Evolutionary conservation across 2,113 vertebrate species (phyloP), one percentile per base, ranked within the genome.

Genomic region (Poecile atricapillus): DNA sequence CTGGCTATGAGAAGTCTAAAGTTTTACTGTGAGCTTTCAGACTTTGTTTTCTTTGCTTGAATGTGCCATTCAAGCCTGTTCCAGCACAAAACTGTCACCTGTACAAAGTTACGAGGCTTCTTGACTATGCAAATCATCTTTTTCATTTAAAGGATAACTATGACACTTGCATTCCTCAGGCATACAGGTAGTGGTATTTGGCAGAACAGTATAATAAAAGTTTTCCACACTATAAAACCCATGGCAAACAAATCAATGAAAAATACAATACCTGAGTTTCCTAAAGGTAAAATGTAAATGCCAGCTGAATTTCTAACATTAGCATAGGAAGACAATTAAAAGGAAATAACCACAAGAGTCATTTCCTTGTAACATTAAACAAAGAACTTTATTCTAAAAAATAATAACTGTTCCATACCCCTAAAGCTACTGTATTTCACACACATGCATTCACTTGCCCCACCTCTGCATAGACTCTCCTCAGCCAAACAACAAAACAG

Each of bases 361-460:
- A 50, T 69, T 50, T 77, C 55, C 33, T 79, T 90, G 12, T 63
- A 94, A 83, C n/a, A 33, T 35, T 74, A 64, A 82, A 77, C 41
- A 89, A 85, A 89, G 8, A 76, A 65, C 10, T 89, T 91, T 58
- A 75, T 69, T 90, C n/a, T 30, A 70, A 46, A 44, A 90, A 76
- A 58, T 56, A 73, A 63, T 81, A 58, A 37, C 5, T 55, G 30
- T 35, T 80, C 15, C 19, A 50, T 35, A 63, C 15, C 55, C 33
- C 62, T 81, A 69, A 59, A 75, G 19, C 50, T 68, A 37, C 22
- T 19, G 47, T 33, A 60, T 18, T 62, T 53, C 9, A n/a, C 33
- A 83, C 13, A 70, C 4, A 11, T 1, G 1, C 5, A 11, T 35
- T 78, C 0, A 0, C 21, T 88, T 15, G 2, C 9, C 30, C 73